Base-by-base conservation (phyloP, 2,888 invertebrate species). In the Scrobipalpa atriplicella region DNA sequence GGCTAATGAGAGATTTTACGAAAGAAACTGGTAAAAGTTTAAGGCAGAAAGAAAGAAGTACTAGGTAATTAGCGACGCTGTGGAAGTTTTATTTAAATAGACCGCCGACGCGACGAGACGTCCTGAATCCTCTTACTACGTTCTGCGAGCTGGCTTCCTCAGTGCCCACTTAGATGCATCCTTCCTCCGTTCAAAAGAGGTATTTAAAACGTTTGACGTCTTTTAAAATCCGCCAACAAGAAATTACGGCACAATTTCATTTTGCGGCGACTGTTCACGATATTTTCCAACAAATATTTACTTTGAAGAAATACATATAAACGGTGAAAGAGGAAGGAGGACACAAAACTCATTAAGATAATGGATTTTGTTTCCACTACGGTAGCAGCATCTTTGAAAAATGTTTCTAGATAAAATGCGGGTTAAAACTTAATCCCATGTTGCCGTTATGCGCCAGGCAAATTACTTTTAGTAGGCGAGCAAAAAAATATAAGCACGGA, bases 161-260 rank as follows among this genome's bases (percentile, higher is more conserved):
- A 69, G 73, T 71, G 75, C 69, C 69, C 73, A 76, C 80, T 80
- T 78, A 77, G 77, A 78, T 76, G 75, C 77, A 78, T 79, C 76
- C 68, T 62, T 66, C 62, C 21, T 19, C 16, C 54, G 63, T 74
- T 71, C 70, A 68, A 71, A 71, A 75, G 73, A 70, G 76, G 76
- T 76, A 77, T 80, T 78, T 79, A 80, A 79, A 79, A 72, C 71
- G 75, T 73, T 72, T 75, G 72, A 68, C 66, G 54, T 56, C 54
- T 13, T 52, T 52, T 16, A 73, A 75, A 75, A 70, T 29, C 65
- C 68, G 71, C 73, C n/a, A 16, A 54, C 52, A 62, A 39, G 56
- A 68, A 69, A 67, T 70, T 68, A 65, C 65, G 62, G 29, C 64
- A 66, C 62, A 62, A 65, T 69, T 69, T 68, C 38, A 64, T 64